phyloP scores from a whole-genome alignment of 2,113 vertebrate genomes.

The Carassius auratus region DNA sequence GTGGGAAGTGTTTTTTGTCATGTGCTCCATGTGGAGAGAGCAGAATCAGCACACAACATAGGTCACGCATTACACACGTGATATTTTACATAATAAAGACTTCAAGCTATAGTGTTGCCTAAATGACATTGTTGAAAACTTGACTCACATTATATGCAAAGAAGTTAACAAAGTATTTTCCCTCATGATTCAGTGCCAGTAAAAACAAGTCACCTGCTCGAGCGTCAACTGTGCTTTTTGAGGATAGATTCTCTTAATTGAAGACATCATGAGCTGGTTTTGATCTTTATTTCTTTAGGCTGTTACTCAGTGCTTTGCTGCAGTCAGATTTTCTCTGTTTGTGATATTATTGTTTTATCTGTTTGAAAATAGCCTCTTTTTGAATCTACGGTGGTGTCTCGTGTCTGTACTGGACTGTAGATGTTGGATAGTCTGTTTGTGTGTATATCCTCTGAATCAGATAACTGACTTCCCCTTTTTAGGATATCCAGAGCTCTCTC shows the following conservation, averaged over 20 bases:
- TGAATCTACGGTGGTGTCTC: neutral
- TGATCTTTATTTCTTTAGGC: neutral
- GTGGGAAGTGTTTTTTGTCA: neutral
- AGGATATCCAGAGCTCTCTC: neutral
- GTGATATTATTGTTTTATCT: neutral
- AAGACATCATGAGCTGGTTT: neutral
- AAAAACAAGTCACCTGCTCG: neutral
- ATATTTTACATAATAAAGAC: neutral
- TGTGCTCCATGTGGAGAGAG: neutral
- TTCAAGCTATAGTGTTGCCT: neutral
- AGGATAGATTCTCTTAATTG: neutral
- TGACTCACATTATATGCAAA: neutral
- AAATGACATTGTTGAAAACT: neutral
- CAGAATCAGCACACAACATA: neutral
- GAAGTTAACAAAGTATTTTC: neutral
- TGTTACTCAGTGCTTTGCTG: neutral
- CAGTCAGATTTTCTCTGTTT: neutral
- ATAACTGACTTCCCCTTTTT: slow-evolving; percentile 10
- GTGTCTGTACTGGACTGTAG: neutral
- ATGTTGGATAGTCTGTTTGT: neutral
- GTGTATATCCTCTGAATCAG: slow-evolving; percentile 16
- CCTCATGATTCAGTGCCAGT: neutral
- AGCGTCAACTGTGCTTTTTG: neutral
- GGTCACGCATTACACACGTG: neutral
- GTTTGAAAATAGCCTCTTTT: neutral